A percentile compares a stretch with the other conserved stretches of the same genome.
These are phyloP conservation scores for Opisthograptis luteolata DNA, from an alignment of 2,888 invertebrate species.

Conservation along the genomic window DNA sequence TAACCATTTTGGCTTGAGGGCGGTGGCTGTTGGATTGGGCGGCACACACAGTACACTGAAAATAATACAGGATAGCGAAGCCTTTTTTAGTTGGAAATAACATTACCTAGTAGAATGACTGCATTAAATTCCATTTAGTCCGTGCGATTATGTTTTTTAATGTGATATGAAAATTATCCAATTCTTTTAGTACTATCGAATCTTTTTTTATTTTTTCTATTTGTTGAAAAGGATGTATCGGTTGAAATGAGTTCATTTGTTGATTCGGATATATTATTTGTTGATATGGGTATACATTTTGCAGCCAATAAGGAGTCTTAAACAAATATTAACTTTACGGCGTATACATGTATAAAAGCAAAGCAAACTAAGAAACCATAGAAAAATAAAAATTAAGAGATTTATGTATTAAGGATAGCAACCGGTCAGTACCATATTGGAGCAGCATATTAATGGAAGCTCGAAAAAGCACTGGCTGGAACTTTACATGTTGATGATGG, in stretches of 20 bases:
- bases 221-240: not conserved
- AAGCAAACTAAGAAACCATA: too few species aligned
- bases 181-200: slow-evolving; percentile 12
- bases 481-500: too few species aligned
- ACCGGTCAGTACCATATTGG: too few species aligned
- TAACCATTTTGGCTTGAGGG: slow-evolving; percentile 46
- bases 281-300: slow-evolving; percentile 17
- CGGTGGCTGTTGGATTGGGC: slow-evolving; percentile 36
- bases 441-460: not conserved
- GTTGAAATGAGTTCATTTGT: not conserved
- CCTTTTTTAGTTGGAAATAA: slow-evolving; percentile 1
- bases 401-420: too few species aligned
- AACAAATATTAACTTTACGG: slow-evolving; percentile 1
- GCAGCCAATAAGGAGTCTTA: slow-evolving; percentile 18
- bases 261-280: slow-evolving; percentile 1
- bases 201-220: not conserved
- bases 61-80: slow-evolving; percentile 39
- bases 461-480: not conserved
- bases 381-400: too few species aligned
- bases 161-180: slow-evolving; percentile 12
- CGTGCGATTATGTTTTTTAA: slow-evolving; percentile 14
- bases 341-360: too few species aligned
- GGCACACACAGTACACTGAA: slow-evolving; percentile 64
- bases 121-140: slow-evolving; percentile 18
- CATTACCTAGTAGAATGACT: slow-evolving; percentile 9